A percentile compares a stretch with the other conserved stretches of the same genome.
phyloP scores from a whole-genome alignment of 2,888 invertebrate species.

The Cylloceria caligata region DNA sequence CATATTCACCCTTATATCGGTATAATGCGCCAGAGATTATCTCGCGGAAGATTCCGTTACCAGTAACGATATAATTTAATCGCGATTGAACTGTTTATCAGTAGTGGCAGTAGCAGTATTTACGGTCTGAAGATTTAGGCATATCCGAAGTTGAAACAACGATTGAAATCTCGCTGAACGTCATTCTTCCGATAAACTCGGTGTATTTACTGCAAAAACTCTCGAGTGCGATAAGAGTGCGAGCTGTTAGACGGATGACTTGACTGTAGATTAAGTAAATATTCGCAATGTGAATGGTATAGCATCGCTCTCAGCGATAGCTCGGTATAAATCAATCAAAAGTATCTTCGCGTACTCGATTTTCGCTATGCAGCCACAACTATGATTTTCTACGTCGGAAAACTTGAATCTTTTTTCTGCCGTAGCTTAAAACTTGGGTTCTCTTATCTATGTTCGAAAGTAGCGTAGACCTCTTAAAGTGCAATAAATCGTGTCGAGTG shows the following conservation, averaged over 20 bases:
- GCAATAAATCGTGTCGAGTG: slow-evolving; percentile 24
- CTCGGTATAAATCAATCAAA: neutral
- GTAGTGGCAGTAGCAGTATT: neutral
- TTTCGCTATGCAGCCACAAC: neutral
- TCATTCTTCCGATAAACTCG: slow-evolving; percentile 22
- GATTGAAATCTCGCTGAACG: slow-evolving; percentile 33
- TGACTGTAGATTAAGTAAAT: neutral
- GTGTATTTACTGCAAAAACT: neutral
- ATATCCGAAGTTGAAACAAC: slow-evolving; percentile 18
- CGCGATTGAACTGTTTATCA: slow-evolving; percentile 6
- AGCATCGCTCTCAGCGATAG: neutral
- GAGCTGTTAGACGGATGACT: neutral
- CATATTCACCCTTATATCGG: neutral
- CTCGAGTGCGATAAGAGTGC: neutral
- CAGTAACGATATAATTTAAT: slow-evolving; percentile 11
- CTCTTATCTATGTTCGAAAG: too few species aligned
- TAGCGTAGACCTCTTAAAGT: neutral
- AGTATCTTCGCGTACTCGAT: neutral
- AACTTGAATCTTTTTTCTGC: slow-evolving; percentile 11
- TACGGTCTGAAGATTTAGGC: slow-evolving; percentile 20
- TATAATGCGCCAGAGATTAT: slow-evolving; percentile 11
- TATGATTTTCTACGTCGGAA: neutral
- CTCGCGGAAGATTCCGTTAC: slow-evolving; percentile 23
- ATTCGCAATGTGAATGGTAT: neutral
- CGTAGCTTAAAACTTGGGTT: neutral